A percentile compares a stretch with the other conserved stretches of the same genome.
These are phyloP conservation scores for Monoplex corrugatus DNA, from an alignment of 2,888 invertebrate species.

Conservation along the genomic window DNA sequence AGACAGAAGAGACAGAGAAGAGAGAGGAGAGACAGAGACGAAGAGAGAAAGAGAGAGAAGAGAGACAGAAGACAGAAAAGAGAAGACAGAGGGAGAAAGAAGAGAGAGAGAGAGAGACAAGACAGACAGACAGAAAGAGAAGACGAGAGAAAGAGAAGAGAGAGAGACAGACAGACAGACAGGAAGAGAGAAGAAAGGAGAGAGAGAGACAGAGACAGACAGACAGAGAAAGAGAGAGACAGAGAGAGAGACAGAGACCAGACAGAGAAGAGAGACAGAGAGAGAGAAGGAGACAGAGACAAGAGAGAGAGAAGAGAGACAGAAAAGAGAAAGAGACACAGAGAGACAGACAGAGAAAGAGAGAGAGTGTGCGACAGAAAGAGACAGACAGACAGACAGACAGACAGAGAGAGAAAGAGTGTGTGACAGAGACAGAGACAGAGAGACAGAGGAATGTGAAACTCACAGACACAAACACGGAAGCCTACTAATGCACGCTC, in stretches of 20 bases:
- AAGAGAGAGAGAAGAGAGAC: background rate
- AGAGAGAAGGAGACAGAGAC: background rate
- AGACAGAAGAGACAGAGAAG: no score
- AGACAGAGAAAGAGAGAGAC: background rate
- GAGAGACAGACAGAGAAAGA: no score
- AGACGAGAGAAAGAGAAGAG: background rate
- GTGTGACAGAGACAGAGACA: no score
- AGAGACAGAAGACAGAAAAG: background rate
- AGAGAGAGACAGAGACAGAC: background rate
- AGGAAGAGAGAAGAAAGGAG: background rate
- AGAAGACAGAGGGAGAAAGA: background rate
- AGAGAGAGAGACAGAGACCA: background rate
- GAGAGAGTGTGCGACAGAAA: no score
- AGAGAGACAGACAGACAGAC: background rate
- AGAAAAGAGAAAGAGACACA: no score
- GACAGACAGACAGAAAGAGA: background rate
- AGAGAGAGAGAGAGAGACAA: background rate
- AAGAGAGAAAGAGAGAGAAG: background rate
- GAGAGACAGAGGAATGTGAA: no score
- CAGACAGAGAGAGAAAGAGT: no score
- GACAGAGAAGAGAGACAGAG: background rate
- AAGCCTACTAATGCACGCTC: no score
- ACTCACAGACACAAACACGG: no score
- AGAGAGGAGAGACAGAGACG: no score
- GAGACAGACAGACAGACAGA: no score